A percentile compares a stretch with the other conserved stretches of the same genome.
These are phyloP conservation scores for Drosophila oshimai DNA, from an alignment of 1,140 invertebrate genomes.

Conservation along the genomic window DNA sequence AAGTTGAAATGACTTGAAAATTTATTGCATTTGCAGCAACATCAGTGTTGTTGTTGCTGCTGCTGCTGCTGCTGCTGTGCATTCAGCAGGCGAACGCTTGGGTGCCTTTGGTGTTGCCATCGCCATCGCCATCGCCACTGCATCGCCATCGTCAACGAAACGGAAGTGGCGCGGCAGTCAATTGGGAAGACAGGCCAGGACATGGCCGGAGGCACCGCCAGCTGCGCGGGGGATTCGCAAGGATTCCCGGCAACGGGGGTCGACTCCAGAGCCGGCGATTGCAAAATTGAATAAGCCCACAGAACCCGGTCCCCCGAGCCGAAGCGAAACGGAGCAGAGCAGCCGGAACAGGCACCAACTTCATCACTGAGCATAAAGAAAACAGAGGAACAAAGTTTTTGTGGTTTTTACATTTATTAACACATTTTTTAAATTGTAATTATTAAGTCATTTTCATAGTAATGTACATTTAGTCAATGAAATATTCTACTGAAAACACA, in stretches of 20 bases:
- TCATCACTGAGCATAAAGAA: neutral
- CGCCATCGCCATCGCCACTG: conserved; percentile 13
- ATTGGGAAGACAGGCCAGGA: conserved; percentile 61
- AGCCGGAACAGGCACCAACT: conserved; percentile 3
- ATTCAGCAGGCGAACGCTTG: conserved; percentile 51
- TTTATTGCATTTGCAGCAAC: conserved; percentile 75
- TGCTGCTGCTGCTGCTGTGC: conserved; percentile 37
- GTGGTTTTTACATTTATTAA: too few relatives aligned
- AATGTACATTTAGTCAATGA: too few relatives aligned
- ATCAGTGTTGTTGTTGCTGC: conserved; percentile 19
- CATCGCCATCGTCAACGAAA: conserved; percentile 45
- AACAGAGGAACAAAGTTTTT: neutral
- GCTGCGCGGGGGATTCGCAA: neutral
- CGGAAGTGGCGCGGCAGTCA: conserved; percentile 77
- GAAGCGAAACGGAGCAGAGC: conserved; percentile 12
- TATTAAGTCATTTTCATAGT: too few relatives aligned
- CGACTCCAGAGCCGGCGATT: conserved; percentile 46
- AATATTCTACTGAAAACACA: too few relatives aligned
- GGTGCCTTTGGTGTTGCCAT: conserved; percentile 43
- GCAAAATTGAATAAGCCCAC: conserved; percentile 73
- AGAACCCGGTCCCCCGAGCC: conserved; percentile 10
- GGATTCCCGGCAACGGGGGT: neutral
- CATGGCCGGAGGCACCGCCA: conserved; percentile 51
- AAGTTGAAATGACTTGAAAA: conserved; percentile 81
- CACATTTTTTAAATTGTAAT: too few relatives aligned